A percentile compares a stretch with the other conserved stretches of the same genome.
These are phyloP conservation scores for Rhizomys pruinosus DNA, from an alignment of 2,113 vertebrate species.

Conservation along the genomic window DNA sequence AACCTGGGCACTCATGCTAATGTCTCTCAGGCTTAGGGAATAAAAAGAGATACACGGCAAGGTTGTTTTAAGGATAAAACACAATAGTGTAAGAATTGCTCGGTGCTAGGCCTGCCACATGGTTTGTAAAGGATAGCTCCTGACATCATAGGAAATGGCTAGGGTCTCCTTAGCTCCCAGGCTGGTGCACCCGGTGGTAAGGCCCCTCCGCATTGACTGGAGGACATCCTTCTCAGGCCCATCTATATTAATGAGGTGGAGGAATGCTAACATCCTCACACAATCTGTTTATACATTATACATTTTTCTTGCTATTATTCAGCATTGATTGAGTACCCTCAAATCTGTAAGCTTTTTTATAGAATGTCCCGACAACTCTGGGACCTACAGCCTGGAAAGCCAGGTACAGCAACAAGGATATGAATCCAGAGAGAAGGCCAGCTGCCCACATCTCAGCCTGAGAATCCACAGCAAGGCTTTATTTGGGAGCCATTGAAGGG, in stretches of 20 bases:
- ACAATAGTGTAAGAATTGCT: not conserved
- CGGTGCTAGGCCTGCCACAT: not conserved
- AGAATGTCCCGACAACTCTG: conserved; percentile 56
- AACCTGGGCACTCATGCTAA: not conserved
- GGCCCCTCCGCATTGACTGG: not conserved
- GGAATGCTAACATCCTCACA: conserved; percentile 40
- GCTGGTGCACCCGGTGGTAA: not conserved
- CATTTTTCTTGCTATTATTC: conserved; percentile 73
- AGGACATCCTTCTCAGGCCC: not conserved
- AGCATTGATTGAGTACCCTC: conserved; percentile 70
- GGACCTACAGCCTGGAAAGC: not conserved
- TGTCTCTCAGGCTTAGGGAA: not conserved
- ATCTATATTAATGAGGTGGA: conserved; percentile 71
- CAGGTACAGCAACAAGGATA: not conserved
- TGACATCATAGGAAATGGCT: not conserved
- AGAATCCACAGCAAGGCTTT: not conserved
- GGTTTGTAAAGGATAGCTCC: not conserved
- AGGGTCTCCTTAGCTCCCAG: not conserved
- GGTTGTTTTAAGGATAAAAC: not conserved
- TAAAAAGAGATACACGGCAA: not conserved
- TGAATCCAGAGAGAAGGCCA: not conserved
- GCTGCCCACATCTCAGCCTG: fast-evolving
- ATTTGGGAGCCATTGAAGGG: not conserved
- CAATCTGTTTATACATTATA: conserved; percentile 74
- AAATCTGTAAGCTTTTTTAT: conserved; percentile 57